Percentiles rank a stretch among this genome's conserved stretches.
Conservation (phyloP, 1,140 invertebrate genomes). For the Tetramorium alpestre region DNA sequence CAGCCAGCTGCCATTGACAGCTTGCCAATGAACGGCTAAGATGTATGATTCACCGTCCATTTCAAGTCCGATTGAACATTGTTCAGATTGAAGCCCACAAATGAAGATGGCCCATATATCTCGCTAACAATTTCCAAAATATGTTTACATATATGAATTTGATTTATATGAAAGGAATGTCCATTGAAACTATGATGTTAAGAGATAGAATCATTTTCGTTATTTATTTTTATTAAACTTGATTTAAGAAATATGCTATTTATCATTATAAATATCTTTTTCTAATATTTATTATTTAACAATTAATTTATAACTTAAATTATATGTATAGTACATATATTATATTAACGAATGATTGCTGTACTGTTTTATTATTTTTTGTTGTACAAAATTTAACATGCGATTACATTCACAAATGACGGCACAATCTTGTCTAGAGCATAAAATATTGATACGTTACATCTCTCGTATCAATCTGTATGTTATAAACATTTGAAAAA, state of each 20-base stretch:
- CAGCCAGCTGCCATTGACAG: constrained; percentile 47
- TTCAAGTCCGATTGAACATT: constrained; percentile 43
- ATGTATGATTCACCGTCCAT: constrained; percentile 22
- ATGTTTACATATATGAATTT: constrained; percentile 4
- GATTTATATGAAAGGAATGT: not conserved
- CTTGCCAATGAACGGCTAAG: constrained; percentile 44
- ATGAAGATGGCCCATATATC: not conserved
- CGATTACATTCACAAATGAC: not conserved
- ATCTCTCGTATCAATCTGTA: not conserved
- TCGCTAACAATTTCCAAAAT: not conserved
- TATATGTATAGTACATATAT: not conserved
- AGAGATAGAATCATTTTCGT: not conserved
- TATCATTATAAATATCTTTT: not conserved
- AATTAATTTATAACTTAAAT: not conserved
- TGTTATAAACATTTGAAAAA: not conserved
- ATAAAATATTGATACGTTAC: not conserved
- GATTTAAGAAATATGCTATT: not conserved
- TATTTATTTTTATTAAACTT: not conserved
- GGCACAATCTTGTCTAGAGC: not conserved
- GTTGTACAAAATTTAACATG: not conserved
- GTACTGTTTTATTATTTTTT: not conserved
- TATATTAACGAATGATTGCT: not conserved
- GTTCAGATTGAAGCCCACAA: constrained; percentile 23
- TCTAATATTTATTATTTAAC: not conserved
- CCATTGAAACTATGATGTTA: not conserved